A percentile compares a stretch with the other conserved stretches of the same genome.
These are phyloP conservation scores for Monopis laevigella DNA, from an alignment of 2,888 invertebrate species.

Conservation along the genomic window DNA sequence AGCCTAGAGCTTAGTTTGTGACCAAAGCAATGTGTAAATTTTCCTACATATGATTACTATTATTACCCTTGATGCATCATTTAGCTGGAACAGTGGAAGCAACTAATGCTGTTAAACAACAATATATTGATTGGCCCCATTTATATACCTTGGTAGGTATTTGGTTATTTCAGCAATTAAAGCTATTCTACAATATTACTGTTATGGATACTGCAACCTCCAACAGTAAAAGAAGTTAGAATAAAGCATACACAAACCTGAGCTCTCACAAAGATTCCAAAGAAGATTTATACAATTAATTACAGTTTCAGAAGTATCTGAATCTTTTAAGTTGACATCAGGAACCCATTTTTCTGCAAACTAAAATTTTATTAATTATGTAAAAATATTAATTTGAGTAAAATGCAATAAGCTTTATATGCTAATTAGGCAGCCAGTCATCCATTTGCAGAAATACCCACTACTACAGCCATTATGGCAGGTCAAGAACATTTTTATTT, in stretches of 20 bases:
- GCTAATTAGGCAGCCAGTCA: not conserved
- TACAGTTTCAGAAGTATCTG: conserved; percentile 72
- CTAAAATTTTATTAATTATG: conserved; percentile 31
- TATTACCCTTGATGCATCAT: no score
- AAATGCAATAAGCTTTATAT: not conserved
- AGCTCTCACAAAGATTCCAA: conserved; percentile 76
- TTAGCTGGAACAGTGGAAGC: no score
- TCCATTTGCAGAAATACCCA: not conserved
- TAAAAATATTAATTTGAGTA: no score
- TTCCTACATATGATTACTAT: no score
- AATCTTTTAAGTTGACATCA: conserved; percentile 40
- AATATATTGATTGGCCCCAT: no score
- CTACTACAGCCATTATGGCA: not conserved
- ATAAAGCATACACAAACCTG: conserved; percentile 36
- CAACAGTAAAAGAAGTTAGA: not conserved
- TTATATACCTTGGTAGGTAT: no score
- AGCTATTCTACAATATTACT: no score
- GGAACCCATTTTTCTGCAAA: conserved; percentile 61
- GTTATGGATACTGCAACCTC: not conserved
- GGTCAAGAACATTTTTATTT: no score
- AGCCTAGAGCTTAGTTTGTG: no score
- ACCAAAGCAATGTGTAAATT: no score
- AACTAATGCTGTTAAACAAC: no score
- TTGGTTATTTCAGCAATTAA: no score
- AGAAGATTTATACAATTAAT: conserved; percentile 73